A percentile compares a stretch with the other conserved stretches of the same genome.
Conservation (phyloP, 2,888 invertebrate species). For the Notocelia uddmanniana region DNA sequence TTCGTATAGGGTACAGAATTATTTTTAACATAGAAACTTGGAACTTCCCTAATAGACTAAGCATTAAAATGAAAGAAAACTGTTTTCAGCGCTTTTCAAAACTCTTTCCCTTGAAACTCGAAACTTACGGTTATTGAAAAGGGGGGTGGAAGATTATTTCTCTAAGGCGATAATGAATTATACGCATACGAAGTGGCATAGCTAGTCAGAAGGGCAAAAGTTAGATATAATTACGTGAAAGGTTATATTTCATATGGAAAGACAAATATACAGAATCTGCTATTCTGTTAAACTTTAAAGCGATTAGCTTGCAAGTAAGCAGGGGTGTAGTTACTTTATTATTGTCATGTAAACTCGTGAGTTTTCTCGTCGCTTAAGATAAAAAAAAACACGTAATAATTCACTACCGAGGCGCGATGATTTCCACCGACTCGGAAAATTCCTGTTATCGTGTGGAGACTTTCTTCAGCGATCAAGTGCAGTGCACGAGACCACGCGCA, state of each 20-base stretch:
- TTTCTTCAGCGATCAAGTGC: conserved; percentile 76
- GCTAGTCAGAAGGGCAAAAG: too few species aligned
- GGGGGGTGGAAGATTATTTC: too few species aligned
- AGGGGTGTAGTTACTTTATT: conserved; percentile 35
- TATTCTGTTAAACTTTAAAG: conserved; percentile 4
- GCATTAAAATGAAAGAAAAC: too few species aligned
- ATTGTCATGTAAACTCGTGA: conserved; percentile 53
- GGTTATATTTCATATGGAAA: not conserved
- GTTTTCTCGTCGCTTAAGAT: conserved; percentile 70
- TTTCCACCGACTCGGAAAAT: conserved; percentile 84
- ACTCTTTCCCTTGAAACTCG: too few species aligned
- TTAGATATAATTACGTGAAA: conserved; percentile 16
- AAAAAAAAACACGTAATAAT: conserved; percentile 77
- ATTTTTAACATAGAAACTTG: too few species aligned
- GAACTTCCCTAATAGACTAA: too few species aligned
- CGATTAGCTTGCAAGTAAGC: conserved; percentile 13
- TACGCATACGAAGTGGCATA: too few species aligned
- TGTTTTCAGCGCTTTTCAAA: too few species aligned
- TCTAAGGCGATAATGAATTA: too few species aligned
- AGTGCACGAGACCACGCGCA: conserved; percentile 52
- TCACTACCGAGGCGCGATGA: conserved; percentile 75
- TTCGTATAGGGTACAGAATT: too few species aligned
- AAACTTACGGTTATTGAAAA: too few species aligned
- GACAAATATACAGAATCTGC: not conserved
- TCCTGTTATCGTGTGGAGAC: conserved; percentile 78